These are phyloP conservation scores for Dendropsophus ebraccatus DNA, from an alignment of 2,113 vertebrate species.

Conservation along the genomic window DNA sequence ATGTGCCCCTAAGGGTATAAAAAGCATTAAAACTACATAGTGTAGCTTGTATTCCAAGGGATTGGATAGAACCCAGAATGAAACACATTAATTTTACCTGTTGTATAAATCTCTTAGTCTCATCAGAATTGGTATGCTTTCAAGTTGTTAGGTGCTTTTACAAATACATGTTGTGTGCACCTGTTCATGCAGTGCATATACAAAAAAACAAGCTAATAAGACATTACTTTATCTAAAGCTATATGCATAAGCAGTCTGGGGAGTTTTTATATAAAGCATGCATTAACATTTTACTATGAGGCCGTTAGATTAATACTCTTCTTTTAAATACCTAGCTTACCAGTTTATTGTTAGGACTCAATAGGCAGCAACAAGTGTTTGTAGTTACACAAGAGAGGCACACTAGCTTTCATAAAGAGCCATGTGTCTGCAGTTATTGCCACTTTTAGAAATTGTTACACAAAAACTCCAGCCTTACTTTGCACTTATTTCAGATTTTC, in stretches of 20 bases:
- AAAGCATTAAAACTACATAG: background rate
- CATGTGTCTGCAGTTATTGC: constrained; percentile 20
- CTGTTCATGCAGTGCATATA: background rate
- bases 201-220: background rate
- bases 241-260: background rate
- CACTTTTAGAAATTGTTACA: constrained; percentile 20
- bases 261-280: background rate
- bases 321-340: background rate
- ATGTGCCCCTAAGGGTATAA: background rate
- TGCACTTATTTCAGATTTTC: constrained; percentile 20
- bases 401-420: background rate
- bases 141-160: background rate
- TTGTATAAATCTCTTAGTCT: background rate
- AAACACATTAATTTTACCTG: background rate
- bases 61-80: background rate
- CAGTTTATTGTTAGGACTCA: background rate
- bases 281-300: background rate
- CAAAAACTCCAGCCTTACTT: constrained; percentile 13
- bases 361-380: constrained; percentile 13
- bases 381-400: background rate
- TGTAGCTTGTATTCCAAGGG: background rate
- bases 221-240: background rate
- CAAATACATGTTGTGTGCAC: background rate
- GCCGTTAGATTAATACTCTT: background rate
- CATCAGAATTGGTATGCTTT: background rate